A percentile compares a stretch with the other conserved stretches of the same genome.
Conservation (phyloP, 2,888 invertebrate genomes). For the Dasypogon diadema region DNA sequence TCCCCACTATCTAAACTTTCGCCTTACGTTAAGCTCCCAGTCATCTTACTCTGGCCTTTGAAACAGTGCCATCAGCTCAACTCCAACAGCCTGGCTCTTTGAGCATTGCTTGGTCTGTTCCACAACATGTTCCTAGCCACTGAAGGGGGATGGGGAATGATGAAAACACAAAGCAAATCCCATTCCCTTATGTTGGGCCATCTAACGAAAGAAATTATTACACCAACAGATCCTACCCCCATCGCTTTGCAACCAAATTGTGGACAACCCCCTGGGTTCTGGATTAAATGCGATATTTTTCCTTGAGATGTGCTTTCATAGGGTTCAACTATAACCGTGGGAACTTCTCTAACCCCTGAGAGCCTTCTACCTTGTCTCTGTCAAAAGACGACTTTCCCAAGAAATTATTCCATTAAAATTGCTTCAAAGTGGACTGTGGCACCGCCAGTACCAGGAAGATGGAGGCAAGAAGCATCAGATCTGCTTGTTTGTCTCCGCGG, state of each 20-base stretch:
- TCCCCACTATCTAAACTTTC: background rate
- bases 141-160: background rate
- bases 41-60: background rate
- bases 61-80: too few relatives aligned
- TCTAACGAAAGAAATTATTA: background rate
- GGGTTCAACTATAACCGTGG: too few relatives aligned
- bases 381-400: background rate
- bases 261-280: too few relatives aligned
- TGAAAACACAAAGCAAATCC: background rate
- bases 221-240: too few relatives aligned
- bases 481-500: too few relatives aligned
- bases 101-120: background rate
- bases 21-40: background rate
- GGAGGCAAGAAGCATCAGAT: background rate
- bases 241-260: too few relatives aligned
- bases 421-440: background rate
- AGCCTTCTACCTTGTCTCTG: background rate
- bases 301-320: too few relatives aligned
- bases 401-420: conserved; percentile 1
- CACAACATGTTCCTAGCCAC: background rate
- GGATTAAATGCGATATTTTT: too few relatives aligned
- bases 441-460: background rate
- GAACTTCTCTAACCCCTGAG: too few relatives aligned
- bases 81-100: background rate
- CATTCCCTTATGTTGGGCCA: background rate